Conservation (phyloP, 2,797 vertebrate species). For the Muraenolepis orangiensis region DNA sequence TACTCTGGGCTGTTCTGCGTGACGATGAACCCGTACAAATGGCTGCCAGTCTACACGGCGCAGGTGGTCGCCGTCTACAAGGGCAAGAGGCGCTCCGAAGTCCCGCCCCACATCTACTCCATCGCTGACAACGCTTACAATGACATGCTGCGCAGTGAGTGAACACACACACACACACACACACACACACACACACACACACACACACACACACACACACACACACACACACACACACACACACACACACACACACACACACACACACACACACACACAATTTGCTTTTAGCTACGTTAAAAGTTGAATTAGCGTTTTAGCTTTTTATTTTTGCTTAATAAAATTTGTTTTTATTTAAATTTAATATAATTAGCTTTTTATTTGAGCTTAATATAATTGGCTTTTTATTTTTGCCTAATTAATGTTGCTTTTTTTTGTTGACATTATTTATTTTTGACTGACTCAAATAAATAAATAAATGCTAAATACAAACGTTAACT, state of each 20-base stretch:
- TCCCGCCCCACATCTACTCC: conserved; percentile 87
- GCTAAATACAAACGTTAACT: too few species aligned
- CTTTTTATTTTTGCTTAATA: too few species aligned
- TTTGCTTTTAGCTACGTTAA: too few species aligned
- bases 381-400: too few species aligned
- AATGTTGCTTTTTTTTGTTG: too few species aligned
- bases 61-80: conserved; percentile 86
- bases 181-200: background rate
- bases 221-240: background rate
- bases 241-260: background rate
- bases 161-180: background rate
- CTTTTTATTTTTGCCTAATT: too few species aligned
- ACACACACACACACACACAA: background rate
- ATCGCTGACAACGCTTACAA: conserved; percentile 91
- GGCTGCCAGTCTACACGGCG: conserved; percentile 87
- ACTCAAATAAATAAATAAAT: too few species aligned
- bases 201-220: background rate
- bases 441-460: too few species aligned
- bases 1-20: conserved; percentile 94
- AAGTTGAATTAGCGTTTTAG: too few species aligned
- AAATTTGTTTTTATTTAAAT: too few species aligned
- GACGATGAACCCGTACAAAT: conserved; percentile 93
- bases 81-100: conserved; percentile 86
- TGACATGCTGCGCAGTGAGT: conserved; percentile 91
- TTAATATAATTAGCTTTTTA: too few species aligned